These are phyloP conservation scores for Imbricaverruca yamaguchii DNA, from an alignment of 2,888 invertebrate species.

Conservation along the genomic window DNA sequence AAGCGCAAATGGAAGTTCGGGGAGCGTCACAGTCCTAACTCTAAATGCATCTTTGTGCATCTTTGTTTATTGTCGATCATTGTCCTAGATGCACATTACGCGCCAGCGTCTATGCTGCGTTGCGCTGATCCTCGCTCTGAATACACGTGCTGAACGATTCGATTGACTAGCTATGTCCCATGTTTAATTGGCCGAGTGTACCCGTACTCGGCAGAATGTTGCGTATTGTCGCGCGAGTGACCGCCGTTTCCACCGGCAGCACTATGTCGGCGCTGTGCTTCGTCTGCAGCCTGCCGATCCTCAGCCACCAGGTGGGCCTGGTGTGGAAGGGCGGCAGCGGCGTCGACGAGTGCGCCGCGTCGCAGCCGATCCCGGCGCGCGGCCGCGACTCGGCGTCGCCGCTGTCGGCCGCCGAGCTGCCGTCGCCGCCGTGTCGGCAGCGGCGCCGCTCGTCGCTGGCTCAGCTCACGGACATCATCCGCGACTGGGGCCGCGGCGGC, in stretches of 20 bases:
- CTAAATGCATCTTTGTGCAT: too few species aligned
- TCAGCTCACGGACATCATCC: conserved; percentile 76
- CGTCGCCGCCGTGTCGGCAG: conserved; percentile 29
- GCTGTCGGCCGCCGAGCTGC: conserved; percentile 70
- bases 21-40: too few species aligned
- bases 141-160: too few species aligned
- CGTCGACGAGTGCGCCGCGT: conserved; percentile 68
- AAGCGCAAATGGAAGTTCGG: too few species aligned
- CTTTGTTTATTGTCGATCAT: too few species aligned
- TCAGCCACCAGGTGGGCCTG: conserved; percentile 83
- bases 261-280: conserved; percentile 55
- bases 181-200: too few species aligned
- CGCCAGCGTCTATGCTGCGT: too few species aligned
- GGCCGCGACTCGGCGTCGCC: conserved; percentile 85
- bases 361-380: conserved; percentile 30
- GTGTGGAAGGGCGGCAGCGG: conserved; percentile 92
- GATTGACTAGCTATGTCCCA: too few species aligned
- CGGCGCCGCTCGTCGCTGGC: conserved; percentile 76
- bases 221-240: too few species aligned
- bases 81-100: too few species aligned
- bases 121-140: too few species aligned
- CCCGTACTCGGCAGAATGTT: too few species aligned
- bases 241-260: conserved; percentile 28
- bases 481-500: conserved; percentile 62
- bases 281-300: conserved; percentile 90